phyloP scores from a whole-genome alignment of 2,888 invertebrate genomes.

The Cephus sareptanus region DNA sequence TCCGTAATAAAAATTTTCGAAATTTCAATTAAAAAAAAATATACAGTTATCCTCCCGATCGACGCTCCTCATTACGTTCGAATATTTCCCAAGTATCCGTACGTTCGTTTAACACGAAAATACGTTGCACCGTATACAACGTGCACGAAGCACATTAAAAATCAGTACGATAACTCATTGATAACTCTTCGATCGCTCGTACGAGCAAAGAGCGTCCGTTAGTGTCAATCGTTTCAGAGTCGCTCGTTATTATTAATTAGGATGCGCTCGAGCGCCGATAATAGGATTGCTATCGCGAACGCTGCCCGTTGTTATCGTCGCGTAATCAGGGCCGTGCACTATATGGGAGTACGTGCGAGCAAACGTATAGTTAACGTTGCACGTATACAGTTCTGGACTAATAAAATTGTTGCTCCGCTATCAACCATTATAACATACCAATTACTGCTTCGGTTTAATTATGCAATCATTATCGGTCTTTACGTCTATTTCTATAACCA shows the following conservation, averaged over 20 bases:
- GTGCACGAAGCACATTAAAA: not conserved
- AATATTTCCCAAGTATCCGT: not conserved
- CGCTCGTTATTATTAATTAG: conserved; percentile 8
- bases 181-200: not conserved
- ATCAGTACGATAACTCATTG: not conserved
- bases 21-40: not conserved
- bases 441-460: conserved; percentile 17
- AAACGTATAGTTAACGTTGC: conserved; percentile 36
- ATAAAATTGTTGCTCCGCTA: conserved; percentile 40
- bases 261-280: conserved; percentile 26
- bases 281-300: not conserved
- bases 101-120: not conserved
- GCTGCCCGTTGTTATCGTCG: conserved; percentile 31
- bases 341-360: conserved; percentile 34
- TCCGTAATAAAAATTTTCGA: not conserved
- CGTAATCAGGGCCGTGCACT: conserved; percentile 34
- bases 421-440: not conserved
- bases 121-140: not conserved
- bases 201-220: not conserved
- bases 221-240: not conserved
- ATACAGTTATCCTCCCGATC: not conserved
- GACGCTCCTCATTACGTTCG: not conserved
- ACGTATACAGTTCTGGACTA: conserved; percentile 31
- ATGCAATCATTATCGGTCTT: conserved; percentile 3
- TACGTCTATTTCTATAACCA: not conserved